These are phyloP conservation scores for Gila robusta DNA, from an alignment of 2,797 vertebrate species.

Conservation along the genomic window DNA sequence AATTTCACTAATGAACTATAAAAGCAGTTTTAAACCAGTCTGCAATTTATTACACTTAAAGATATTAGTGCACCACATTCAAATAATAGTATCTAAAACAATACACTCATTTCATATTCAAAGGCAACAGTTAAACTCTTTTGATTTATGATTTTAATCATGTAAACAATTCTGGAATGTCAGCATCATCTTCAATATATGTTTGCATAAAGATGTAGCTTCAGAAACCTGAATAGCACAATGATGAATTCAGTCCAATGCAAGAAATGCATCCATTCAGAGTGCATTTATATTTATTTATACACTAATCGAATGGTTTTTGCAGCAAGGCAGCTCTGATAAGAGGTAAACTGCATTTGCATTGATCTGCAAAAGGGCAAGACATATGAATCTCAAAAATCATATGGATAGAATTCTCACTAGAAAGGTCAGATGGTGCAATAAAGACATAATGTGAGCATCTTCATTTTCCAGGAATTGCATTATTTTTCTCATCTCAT, in stretches of 20 bases:
- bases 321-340: slow-evolving; percentile 24
- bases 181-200: slow-evolving; percentile 9
- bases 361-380: slow-evolving; percentile 32
- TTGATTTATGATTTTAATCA: slow-evolving; percentile 22
- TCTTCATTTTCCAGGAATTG: slow-evolving; percentile 36
- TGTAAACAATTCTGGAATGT: slow-evolving; percentile 49
- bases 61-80: slow-evolving; percentile 22
- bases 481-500: slow-evolving; percentile 33
- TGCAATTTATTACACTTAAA: background rate
- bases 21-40: slow-evolving; percentile 24
- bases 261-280: background rate
- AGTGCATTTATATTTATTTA: slow-evolving; percentile 28
- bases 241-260: background rate
- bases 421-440: slow-evolving; percentile 37
- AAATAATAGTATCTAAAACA: background rate
- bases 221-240: slow-evolving; percentile 8
- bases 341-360: slow-evolving; percentile 35
- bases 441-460: slow-evolving; percentile 28
- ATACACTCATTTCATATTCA: slow-evolving; percentile 26
- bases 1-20: background rate
- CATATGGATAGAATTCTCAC: slow-evolving; percentile 17
- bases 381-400: background rate
- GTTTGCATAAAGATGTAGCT: background rate
- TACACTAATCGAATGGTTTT: background rate
- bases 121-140: slow-evolving; percentile 19